Evolutionary conservation across 1,140 invertebrate species (phyloP).

Genomic region (Arctopsyche grandis): DNA sequence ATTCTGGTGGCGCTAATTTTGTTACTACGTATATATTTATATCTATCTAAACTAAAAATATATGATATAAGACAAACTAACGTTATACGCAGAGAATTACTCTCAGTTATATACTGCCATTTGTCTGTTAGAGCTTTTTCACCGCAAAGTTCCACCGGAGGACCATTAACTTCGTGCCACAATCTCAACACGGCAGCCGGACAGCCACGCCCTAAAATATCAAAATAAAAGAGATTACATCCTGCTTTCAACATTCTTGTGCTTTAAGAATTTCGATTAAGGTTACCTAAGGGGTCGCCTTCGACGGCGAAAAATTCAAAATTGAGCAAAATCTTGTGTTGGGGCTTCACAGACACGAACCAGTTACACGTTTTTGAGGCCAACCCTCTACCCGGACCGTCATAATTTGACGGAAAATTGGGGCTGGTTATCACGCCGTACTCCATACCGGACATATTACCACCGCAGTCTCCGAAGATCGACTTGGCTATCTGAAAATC

Average conservation of each 20-base stretch:
- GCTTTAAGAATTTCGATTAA: not conserved
- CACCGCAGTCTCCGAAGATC: conserved; percentile 91
- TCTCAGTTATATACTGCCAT: conserved; percentile 87
- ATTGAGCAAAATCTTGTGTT: conserved; percentile 85
- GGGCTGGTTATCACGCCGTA: conserved; percentile 90
- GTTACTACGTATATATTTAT: too few relatives aligned
- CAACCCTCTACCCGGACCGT: conserved; percentile 76
- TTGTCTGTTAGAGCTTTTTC: conserved; percentile 77
- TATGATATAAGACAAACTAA: conserved; percentile 58
- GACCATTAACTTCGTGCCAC: conserved; percentile 78
- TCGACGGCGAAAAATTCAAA: conserved; percentile 90
- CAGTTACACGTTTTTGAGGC: conserved; percentile 91
- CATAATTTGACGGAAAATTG: conserved; percentile 87
- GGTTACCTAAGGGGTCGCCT: conserved; percentile 83
- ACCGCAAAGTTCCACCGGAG: conserved; percentile 90
- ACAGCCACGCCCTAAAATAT: conserved; percentile 81
- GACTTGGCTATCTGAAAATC: conserved; percentile 84
- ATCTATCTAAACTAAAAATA: too few relatives aligned
- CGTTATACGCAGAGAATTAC: conserved; percentile 84
- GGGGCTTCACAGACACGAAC: conserved; percentile 86
- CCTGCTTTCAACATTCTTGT: not conserved
- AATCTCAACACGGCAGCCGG: conserved; percentile 88
- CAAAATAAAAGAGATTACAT: not conserved
- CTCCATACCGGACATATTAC: conserved; percentile 85
- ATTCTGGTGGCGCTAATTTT: too few relatives aligned